Conservation (phyloP, 2,888 invertebrate species). For the Cephus pygmeus region DNA sequence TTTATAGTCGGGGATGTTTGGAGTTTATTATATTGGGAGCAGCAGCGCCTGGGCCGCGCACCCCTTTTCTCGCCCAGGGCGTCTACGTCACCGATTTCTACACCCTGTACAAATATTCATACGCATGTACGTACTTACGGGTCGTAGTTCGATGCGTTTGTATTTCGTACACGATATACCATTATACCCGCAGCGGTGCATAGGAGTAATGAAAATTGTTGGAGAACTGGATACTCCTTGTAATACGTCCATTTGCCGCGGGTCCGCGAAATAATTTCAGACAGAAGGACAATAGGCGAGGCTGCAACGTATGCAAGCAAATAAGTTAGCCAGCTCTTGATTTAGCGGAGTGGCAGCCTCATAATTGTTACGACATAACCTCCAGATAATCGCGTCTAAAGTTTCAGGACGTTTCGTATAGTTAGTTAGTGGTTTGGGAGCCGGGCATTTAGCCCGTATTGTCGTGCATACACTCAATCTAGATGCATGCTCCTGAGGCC, state of each 20-base stretch:
- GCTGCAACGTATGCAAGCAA: slow-evolving; percentile 45
- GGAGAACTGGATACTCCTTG: background rate
- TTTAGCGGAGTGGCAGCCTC: slow-evolving; percentile 62
- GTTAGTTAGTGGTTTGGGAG: slow-evolving; percentile 60
- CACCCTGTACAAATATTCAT: background rate
- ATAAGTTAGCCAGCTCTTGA: slow-evolving; percentile 62
- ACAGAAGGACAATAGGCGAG: slow-evolving; percentile 55
- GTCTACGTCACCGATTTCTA: background rate
- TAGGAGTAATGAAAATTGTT: background rate
- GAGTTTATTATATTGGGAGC: slow-evolving; percentile 10
- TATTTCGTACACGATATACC: background rate
- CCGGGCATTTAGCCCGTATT: slow-evolving; percentile 65
- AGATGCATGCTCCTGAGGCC: slow-evolving; percentile 29
- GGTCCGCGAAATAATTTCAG: slow-evolving; percentile 57
- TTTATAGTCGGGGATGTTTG: slow-evolving; percentile 50
- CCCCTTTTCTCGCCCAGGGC: slow-evolving; percentile 16
- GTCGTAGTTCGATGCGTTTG: background rate
- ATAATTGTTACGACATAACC: slow-evolving; percentile 65
- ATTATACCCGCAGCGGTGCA: slow-evolving; percentile 31
- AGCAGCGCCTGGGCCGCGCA: slow-evolving; percentile 1
- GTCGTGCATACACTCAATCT: slow-evolving; percentile 52
- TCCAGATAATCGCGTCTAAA: slow-evolving; percentile 65
- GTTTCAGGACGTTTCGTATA: slow-evolving; percentile 63
- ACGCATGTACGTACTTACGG: too few species aligned
- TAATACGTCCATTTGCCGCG: slow-evolving; percentile 45